Evolutionary conservation across 1,140 invertebrate genomes (phyloP), one percentile per base, ranked within the genome.

Genomic region (Arctopsyche grandis): DNA sequence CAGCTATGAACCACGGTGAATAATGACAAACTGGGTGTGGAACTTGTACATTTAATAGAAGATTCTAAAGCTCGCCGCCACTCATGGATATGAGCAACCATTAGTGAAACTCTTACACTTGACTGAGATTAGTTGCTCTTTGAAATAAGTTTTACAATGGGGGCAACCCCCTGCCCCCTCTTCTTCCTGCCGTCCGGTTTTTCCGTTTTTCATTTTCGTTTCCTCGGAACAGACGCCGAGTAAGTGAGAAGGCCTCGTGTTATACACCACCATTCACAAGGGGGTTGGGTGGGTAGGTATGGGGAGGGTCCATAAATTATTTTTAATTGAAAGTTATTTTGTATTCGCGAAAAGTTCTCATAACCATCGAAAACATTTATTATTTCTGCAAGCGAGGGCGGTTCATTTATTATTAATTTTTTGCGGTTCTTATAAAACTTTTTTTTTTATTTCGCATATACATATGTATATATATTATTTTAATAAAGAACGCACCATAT

Each of bases 291-390:
- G 29, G 29, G 29, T 38, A 38, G 29, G 29, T 38, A 52, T 3
- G 12, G 16, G 48, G 38, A 38, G 44, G 38, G 38, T 48, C 44
- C 69, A 71, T 71, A 71, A 71, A 71, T 71, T 71, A 71, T 71
- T 71, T 71, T 71, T 71, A 71, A 71, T 71, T 71, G 69, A 71
- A 71, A 71, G 69, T 71, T 71, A 71, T 71, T 71, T 71, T 71
- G 69, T 71, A 71, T 71, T 48, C 69, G 69, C 69, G 69, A 24
- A 71, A 71, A 71, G 38, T 71, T 71, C 44, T 44, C 69, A 71
- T 24, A 71, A 71, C 44, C 69, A 71, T 71, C 21, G 69, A 71
- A 71, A 71, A 71, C 38, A 71, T 46, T 71, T 71, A 71, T 71
- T 71, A 71, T 71, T 71, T 46, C 44, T 19, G n/a, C 24, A 3